These are phyloP conservation scores for Ooceraea biroi DNA, from an alignment of 1,140 invertebrate genomes.

Conservation along the genomic window DNA sequence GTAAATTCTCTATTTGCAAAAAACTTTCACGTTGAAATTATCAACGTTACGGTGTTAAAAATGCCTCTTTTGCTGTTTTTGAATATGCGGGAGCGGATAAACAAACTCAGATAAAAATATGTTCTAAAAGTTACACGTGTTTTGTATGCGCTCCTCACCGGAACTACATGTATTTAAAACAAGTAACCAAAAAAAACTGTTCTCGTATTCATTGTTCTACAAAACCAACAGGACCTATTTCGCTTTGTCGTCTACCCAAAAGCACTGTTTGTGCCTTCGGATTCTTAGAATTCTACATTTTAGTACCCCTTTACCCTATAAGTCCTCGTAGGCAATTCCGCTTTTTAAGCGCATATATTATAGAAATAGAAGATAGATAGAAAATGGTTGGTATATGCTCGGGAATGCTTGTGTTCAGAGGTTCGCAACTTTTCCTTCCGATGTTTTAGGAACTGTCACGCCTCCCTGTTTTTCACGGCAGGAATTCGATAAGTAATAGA, in stretches of 20 bases:
- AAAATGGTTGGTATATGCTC: not conserved
- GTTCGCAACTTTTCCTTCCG: constrained; percentile 18
- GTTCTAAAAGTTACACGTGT: not conserved
- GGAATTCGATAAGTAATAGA: not conserved
- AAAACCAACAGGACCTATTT: constrained; percentile 39
- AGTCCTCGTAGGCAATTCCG: constrained; percentile 27
- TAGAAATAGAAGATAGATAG: constrained; percentile 31
- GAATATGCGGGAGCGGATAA: not conserved
- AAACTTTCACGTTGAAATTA: constrained; percentile 8
- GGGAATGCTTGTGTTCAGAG: not conserved
- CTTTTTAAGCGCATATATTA: constrained; percentile 28
- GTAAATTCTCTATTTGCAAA: constrained; percentile 23
- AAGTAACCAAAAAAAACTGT: constrained; percentile 5
- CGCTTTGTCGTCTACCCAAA: constrained; percentile 20
- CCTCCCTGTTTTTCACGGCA: not conserved
- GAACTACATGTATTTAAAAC: constrained; percentile 13
- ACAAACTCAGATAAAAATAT: constrained; percentile 1
- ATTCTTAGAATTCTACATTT: constrained; percentile 54
- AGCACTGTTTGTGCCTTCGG: constrained; percentile 11
- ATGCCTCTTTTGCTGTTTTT: not conserved
- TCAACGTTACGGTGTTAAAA: constrained; percentile 10
- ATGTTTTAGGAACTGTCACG: not conserved
- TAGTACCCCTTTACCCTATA: not conserved
- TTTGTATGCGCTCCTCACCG: not conserved
- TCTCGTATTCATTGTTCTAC: constrained; percentile 25